phyloP scores from a whole-genome alignment of 2,888 invertebrate genomes.

The Microchrysa polita region DNA sequence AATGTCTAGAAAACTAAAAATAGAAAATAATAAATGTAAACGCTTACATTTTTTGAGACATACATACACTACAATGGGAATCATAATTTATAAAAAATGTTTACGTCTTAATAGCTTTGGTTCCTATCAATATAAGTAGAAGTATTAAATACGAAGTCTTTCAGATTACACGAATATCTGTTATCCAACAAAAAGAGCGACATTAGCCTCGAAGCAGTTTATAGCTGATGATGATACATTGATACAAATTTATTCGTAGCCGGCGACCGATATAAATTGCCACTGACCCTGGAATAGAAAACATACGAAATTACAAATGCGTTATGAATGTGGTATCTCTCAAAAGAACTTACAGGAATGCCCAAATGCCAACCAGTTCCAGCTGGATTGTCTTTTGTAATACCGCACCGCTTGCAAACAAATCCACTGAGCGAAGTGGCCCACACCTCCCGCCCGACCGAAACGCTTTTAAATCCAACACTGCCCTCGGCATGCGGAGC shows the following conservation, averaged over 20 bases:
- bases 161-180: conserved; percentile 23
- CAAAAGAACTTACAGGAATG: conserved; percentile 64
- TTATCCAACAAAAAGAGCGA: conserved; percentile 6
- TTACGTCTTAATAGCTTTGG: conserved; percentile 4
- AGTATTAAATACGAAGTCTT: conserved; percentile 13
- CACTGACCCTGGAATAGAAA: conserved; percentile 67
- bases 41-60: no score
- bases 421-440: conserved; percentile 76
- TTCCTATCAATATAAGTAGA: conserved; percentile 13
- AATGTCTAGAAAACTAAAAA: neutral
- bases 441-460: conserved; percentile 81
- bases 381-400: conserved; percentile 75
- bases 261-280: conserved; percentile 63
- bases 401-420: conserved; percentile 77
- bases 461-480: conserved; percentile 75
- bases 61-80: neutral
- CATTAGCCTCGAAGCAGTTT: conserved; percentile 16
- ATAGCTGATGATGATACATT: neutral
- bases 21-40: neutral
- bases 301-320: conserved; percentile 31
- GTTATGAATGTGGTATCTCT: neutral
- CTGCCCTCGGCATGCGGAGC: conserved; percentile 67
- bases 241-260: conserved; percentile 50
- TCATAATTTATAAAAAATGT: neutral
- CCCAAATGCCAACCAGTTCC: conserved; percentile 84